Evolutionary conservation across 2,797 vertebrate genomes (phyloP).

Genomic region (Epinephelus coioides): DNA sequence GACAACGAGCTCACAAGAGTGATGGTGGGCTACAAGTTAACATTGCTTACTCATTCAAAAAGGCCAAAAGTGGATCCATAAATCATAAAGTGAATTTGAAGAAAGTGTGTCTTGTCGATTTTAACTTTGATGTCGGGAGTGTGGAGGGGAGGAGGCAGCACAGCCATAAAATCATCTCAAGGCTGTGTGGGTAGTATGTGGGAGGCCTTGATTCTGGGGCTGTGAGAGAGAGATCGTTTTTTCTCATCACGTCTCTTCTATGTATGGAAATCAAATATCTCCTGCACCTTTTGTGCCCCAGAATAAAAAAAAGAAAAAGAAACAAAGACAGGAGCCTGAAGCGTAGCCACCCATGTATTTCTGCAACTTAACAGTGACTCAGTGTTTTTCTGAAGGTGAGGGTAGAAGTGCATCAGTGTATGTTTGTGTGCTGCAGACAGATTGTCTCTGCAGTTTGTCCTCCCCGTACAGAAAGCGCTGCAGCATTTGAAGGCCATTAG

Average conservation of each 20-base stretch:
- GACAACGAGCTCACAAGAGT: constrained; percentile 36
- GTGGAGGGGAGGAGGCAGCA: constrained; percentile 38
- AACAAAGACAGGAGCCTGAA: constrained; percentile 37
- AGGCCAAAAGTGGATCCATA: constrained; percentile 53
- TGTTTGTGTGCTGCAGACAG: constrained; percentile 8
- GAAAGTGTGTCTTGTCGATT: constrained; percentile 44
- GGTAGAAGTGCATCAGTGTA: not conserved
- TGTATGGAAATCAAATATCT: constrained; percentile 49
- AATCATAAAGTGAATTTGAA: constrained; percentile 51
- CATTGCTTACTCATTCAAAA: constrained; percentile 64
- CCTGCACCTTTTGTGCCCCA: constrained; percentile 26
- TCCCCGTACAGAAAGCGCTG: not conserved
- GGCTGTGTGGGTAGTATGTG: constrained; percentile 68
- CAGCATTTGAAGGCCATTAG: constrained; percentile 16
- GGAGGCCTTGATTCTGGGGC: constrained; percentile 64
- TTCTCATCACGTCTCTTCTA: constrained; percentile 36
- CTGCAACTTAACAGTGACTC: constrained; percentile 54
- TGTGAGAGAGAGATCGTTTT: constrained; percentile 34
- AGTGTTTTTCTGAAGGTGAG: constrained; percentile 43
- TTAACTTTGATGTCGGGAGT: constrained; percentile 41
- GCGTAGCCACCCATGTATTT: constrained; percentile 32
- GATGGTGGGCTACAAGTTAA: constrained; percentile 25
- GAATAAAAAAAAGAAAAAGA: constrained; percentile 5
- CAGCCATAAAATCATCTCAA: constrained; percentile 54
- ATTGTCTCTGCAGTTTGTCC: constrained; percentile 15